These are phyloP conservation scores for Spatula clypeata DNA, from an alignment of 2,797 vertebrate species.

Conservation along the genomic window DNA sequence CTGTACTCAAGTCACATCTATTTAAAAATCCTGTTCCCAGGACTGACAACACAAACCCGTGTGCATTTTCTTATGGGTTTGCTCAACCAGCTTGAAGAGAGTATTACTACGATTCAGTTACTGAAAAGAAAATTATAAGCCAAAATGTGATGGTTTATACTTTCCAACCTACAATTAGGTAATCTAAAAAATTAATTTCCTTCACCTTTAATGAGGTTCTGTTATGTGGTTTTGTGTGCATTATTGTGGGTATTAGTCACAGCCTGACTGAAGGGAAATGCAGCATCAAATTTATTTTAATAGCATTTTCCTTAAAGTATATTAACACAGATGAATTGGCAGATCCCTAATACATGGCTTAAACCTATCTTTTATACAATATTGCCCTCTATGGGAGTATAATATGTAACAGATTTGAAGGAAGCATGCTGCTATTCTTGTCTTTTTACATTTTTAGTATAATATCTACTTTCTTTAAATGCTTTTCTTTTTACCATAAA, in stretches of 20 bases:
- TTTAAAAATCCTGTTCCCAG: not conserved
- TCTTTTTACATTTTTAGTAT: not conserved
- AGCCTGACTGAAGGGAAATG: constrained; percentile 63
- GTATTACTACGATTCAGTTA: not conserved
- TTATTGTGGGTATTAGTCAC: constrained; percentile 64
- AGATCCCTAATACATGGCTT: constrained; percentile 16
- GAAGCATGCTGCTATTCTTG: not conserved
- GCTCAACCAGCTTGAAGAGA: not conserved
- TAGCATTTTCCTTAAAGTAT: constrained; percentile 72
- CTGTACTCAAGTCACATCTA: not conserved
- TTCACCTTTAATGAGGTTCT: constrained; percentile 55
- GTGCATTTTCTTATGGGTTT: not conserved
- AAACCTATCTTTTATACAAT: constrained; percentile 82
- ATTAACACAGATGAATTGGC: constrained; percentile 72
- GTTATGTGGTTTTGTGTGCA: constrained; percentile 33
- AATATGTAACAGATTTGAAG: constrained; percentile 37
- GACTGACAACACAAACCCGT: not conserved
- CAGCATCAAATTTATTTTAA: constrained; percentile 67
- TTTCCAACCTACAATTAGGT: not conserved
- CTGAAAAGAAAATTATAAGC: not conserved
- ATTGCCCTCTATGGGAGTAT: constrained; percentile 86
- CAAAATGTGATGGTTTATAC: not conserved
- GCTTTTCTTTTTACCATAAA: constrained; percentile 7
- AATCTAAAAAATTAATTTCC: constrained; percentile 68
- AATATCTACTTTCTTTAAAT: not conserved